phyloP scores from a whole-genome alignment of 2,888 invertebrate species.

The Agrochola lychnidis region DNA sequence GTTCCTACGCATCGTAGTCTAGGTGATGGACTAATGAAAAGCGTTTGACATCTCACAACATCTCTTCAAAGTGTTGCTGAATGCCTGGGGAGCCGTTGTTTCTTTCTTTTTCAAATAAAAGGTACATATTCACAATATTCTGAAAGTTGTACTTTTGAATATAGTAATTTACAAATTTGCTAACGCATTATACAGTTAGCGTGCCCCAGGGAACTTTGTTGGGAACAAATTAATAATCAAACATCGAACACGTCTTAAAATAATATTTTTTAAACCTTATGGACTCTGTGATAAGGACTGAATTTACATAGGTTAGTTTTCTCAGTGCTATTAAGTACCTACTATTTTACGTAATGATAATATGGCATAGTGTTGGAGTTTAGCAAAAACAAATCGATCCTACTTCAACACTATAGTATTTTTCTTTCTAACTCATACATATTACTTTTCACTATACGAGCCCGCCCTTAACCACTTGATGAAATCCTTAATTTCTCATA shows the following conservation, averaged over 20 bases:
- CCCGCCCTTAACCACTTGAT: too few species aligned
- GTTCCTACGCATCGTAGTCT: constrained; percentile 14
- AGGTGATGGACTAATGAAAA: constrained; percentile 11
- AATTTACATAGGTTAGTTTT: too few species aligned
- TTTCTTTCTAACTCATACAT: too few species aligned
- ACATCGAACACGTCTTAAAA: background rate
- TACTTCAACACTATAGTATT: too few species aligned
- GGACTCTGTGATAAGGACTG: too few species aligned
- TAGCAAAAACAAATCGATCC: too few species aligned
- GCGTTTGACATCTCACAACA: constrained; percentile 20
- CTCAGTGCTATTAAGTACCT: too few species aligned
- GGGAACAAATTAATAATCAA: background rate
- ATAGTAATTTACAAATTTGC: background rate
- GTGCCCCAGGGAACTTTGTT: background rate
- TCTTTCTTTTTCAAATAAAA: background rate
- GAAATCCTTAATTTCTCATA: too few species aligned
- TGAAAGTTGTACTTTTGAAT: background rate
- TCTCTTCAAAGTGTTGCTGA: constrained; percentile 4
- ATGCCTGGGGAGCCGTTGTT: background rate
- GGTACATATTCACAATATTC: background rate
- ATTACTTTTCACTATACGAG: too few species aligned
- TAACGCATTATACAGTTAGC: background rate
- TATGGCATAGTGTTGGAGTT: too few species aligned
- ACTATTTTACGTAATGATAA: too few species aligned
- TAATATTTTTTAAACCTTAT: background rate